These are phyloP conservation scores for Pandion haliaetus DNA, from an alignment of 2,113 vertebrate genomes.

Conservation along the genomic window DNA sequence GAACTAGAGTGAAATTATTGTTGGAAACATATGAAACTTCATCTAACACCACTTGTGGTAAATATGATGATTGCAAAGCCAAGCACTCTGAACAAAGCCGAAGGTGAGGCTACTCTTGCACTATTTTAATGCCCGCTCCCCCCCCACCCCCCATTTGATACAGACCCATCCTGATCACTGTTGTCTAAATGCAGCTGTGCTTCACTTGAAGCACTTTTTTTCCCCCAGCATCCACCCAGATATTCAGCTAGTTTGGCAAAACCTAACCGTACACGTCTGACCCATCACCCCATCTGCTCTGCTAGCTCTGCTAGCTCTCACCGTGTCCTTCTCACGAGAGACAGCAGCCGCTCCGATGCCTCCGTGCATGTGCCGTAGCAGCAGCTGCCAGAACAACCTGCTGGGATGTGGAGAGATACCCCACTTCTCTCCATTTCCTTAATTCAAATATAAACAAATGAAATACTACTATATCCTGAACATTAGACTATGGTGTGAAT, in stretches of 20 bases:
- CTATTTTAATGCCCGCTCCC: too few relatives aligned
- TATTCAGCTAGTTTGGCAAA: background rate
- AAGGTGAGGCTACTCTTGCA: background rate
- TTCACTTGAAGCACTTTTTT: background rate
- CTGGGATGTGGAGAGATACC: background rate
- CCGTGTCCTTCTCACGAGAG: background rate
- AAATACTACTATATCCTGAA: background rate
- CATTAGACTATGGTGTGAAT: too few relatives aligned
- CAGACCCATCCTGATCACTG: background rate
- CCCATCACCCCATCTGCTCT: background rate
- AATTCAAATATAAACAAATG: background rate
- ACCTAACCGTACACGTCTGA: fast-evolving
- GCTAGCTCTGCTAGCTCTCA: background rate
- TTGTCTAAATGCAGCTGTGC: background rate
- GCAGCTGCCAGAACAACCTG: background rate
- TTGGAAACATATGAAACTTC: background rate
- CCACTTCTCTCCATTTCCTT: background rate
- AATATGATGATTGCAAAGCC: background rate
- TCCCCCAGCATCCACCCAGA: too few relatives aligned
- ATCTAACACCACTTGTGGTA: background rate
- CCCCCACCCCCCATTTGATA: too few relatives aligned
- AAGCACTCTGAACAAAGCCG: background rate
- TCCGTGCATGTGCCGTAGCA: fast-evolving
- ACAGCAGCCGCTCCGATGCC: background rate
- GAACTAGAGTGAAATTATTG: background rate